Evolutionary conservation across 2,888 invertebrate genomes (phyloP).

Genomic region (Eupithecia exiguata): DNA sequence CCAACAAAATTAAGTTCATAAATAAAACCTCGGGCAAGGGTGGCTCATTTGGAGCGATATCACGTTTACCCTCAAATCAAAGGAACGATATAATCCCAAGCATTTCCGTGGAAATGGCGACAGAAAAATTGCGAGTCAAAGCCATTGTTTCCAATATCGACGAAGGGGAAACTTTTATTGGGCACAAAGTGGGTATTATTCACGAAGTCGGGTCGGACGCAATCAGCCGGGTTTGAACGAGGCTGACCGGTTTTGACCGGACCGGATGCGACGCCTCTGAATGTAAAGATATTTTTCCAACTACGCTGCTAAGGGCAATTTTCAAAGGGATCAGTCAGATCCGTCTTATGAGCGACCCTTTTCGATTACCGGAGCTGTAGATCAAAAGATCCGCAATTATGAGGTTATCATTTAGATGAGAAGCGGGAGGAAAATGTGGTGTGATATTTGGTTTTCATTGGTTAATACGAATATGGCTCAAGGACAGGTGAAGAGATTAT

Average conservation of each 20-base stretch:
- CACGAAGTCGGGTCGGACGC: slow-evolving; percentile 75
- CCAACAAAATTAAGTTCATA: slow-evolving; percentile 46
- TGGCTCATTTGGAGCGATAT: slow-evolving; percentile 71
- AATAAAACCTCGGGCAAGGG: slow-evolving; percentile 52
- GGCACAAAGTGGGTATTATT: slow-evolving; percentile 82
- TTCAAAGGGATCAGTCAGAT: slow-evolving; percentile 77
- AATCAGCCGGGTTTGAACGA: slow-evolving; percentile 61
- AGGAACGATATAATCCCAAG: slow-evolving; percentile 73
- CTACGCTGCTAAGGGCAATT: slow-evolving; percentile 77
- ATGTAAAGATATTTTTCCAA: slow-evolving; percentile 82
- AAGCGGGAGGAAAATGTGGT: slow-evolving; percentile 32
- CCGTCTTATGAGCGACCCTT: slow-evolving; percentile 72
- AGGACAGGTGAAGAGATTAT: slow-evolving; percentile 3
- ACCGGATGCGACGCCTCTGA: slow-evolving; percentile 75
- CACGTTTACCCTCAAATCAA: slow-evolving; percentile 78
- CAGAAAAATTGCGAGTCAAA: slow-evolving; percentile 78
- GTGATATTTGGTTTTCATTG: slow-evolving; percentile 23
- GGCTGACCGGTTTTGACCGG: slow-evolving; percentile 47
- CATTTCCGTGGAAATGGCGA: slow-evolving; percentile 66
- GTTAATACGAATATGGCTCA: slow-evolving; percentile 4
- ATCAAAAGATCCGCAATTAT: slow-evolving; percentile 76
- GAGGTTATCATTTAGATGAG: slow-evolving; percentile 59
- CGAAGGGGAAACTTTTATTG: slow-evolving; percentile 79
- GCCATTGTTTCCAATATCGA: slow-evolving; percentile 81
- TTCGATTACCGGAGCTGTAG: slow-evolving; percentile 74